Evolutionary conservation across 2,113 vertebrate genomes (phyloP).

Genomic region (Probosciger aterrimus): DNA sequence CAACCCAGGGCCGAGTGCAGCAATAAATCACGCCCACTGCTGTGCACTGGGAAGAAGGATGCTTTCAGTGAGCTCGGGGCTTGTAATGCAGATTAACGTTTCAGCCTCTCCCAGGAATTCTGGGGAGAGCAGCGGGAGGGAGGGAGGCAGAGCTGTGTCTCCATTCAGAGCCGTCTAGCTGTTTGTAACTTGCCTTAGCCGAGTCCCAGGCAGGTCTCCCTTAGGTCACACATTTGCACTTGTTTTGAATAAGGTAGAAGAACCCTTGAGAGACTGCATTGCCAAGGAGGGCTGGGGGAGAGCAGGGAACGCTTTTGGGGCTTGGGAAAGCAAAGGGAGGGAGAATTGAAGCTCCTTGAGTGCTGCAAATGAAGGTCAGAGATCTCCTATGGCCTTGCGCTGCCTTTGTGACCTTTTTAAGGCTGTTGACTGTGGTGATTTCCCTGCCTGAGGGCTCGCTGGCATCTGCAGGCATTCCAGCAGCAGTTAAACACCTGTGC

Average conservation of each 20-base stretch:
- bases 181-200: background rate
- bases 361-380: background rate
- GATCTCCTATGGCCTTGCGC: background rate
- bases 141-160: background rate
- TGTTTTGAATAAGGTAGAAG: slow-evolving; percentile 18
- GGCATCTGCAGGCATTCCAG: slow-evolving; percentile 29
- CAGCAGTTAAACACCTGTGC: slow-evolving; percentile 36
- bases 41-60: background rate
- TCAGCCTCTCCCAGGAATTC: background rate
- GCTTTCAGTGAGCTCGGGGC: slow-evolving; percentile 3
- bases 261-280: slow-evolving; percentile 8
- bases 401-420: slow-evolving; percentile 45
- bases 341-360: background rate
- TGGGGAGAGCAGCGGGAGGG: background rate
- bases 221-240: slow-evolving; percentile 59
- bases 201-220: background rate
- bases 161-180: slow-evolving; percentile 23
- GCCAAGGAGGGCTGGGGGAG: background rate
- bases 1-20: background rate
- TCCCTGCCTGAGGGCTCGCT: slow-evolving; percentile 33
- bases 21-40: slow-evolving; percentile 8
- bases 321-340: background rate
- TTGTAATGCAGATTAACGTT: slow-evolving; percentile 49
- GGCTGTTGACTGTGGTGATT: slow-evolving; percentile 5
- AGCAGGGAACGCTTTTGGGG: background rate